These are phyloP conservation scores for Drosophila bocki DNA, from an alignment of 1,140 invertebrate species.

Conservation along the genomic window DNA sequence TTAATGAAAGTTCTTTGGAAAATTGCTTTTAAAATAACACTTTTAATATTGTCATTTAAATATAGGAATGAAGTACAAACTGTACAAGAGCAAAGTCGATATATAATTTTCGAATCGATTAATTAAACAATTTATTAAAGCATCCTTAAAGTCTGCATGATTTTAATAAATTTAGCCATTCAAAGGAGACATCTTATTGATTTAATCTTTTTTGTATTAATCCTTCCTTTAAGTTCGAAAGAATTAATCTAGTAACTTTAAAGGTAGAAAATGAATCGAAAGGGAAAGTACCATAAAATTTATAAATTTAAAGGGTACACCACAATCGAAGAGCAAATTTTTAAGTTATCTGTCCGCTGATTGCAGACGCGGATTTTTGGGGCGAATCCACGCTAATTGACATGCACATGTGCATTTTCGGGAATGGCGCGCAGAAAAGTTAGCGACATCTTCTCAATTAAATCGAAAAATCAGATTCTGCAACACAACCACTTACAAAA, in stretches of 20 bases:
- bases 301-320: background rate
- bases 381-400: conserved; percentile 64
- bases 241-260: too few relatives aligned
- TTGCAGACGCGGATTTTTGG: conserved; percentile 30
- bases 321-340: background rate
- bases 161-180: background rate
- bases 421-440: conserved; percentile 22
- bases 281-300: background rate
- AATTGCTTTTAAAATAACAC: background rate
- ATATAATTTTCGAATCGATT: background rate
- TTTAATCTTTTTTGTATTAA: background rate
- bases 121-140: background rate
- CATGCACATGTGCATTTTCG: conserved; percentile 71
- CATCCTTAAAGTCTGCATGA: background rate
- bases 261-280: background rate
- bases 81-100: background rate
- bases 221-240: background rate
- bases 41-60: background rate
- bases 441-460: conserved; percentile 38
- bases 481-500: conserved; percentile 71
- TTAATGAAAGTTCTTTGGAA: too few relatives aligned
- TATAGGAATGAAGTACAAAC: background rate
- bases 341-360: background rate
- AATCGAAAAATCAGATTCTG: conserved; percentile 31
- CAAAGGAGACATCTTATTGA: background rate